Conservation (phyloP, 2,113 vertebrate species). For the Atrichornis clamosus region DNA sequence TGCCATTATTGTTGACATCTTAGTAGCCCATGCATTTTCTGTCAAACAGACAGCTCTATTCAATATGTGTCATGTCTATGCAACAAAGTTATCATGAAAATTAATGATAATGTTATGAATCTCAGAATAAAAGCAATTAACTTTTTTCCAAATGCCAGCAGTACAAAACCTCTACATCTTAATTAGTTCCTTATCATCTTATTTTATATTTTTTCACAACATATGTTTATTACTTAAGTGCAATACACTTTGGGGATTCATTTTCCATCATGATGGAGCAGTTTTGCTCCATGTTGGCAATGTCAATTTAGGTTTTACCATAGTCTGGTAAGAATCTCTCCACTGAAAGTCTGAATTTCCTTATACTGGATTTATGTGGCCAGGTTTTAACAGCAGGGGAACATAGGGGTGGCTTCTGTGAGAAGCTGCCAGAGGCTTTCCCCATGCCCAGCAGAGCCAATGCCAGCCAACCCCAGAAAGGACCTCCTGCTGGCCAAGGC, state of each 20-base stretch:
- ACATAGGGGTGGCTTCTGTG: not conserved
- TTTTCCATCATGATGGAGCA: not conserved
- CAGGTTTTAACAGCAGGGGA: not conserved
- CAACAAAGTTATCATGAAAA: constrained; percentile 11
- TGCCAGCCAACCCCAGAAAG: not conserved
- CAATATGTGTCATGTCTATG: not conserved
- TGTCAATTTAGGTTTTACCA: not conserved
- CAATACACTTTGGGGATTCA: not conserved
- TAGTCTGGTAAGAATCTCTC: not conserved
- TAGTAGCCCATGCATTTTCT: not conserved
- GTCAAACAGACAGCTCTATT: not conserved
- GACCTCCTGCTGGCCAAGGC: not conserved
- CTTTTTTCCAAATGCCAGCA: not conserved
- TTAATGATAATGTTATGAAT: not conserved
- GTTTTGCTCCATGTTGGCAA: not conserved
- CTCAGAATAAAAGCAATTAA: constrained; percentile 44
- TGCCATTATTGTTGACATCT: not conserved
- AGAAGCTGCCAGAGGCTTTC: not conserved
- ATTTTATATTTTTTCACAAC: not conserved
- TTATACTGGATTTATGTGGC: not conserved
- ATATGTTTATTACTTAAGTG: not conserved
- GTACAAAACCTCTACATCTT: constrained; percentile 2
- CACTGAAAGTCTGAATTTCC: not conserved
- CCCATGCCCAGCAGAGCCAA: not conserved
- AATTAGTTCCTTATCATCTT: constrained; percentile 13